Base-by-base conservation (phyloP, 2,797 vertebrate genomes). In the Sebastolobus altivelis region DNA sequence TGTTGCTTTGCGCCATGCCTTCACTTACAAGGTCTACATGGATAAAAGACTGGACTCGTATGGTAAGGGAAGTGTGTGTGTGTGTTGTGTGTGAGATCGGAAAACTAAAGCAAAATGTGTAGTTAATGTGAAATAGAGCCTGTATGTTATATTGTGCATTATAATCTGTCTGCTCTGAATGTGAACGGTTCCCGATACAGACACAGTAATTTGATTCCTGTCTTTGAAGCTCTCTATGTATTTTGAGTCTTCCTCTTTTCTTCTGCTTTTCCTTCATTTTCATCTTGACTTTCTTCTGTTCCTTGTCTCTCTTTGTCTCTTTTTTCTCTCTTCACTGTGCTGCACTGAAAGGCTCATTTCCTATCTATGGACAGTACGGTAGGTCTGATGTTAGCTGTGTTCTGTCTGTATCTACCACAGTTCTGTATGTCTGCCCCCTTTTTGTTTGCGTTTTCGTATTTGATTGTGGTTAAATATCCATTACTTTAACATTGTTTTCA, bases 11-110 rank as follows among this genome's bases (percentile, higher is more conserved):
- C 97, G 98, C 65, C 97, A 99, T 0, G 99, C 98, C 75, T 99
- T 99, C 85, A 99, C 98, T 1, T 98, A 99, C 93, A 98, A 95
- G 88, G 98, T 98, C 78, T 99, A 99, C n/a, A 95, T 96, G 72
- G 98, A 99, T 94, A 99, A 99, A 91, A 94, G 97, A 29, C 95
- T 99, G 73, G 98, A 99, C 73, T 97, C 96, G 0, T 97, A 99
- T 79, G 98, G 99, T 99, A 94, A 62, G 94, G 0, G 35, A 10
- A 5, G 4, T 55, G 43, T 14, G 2, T 60, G 46, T 25, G 40
- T 43, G 40, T 43, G 43, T 35, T 58, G 13, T 63, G 43, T 22
- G 22, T 56, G 31, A 68, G 7, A 43, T 31, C 2, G 3, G 6
- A 37, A 58, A 14, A 14, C 16, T 25, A 29, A 58, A 68, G 65